phyloP scores from a whole-genome alignment of 2,797 vertebrate genomes.

The Ataeniobius toweri region DNA sequence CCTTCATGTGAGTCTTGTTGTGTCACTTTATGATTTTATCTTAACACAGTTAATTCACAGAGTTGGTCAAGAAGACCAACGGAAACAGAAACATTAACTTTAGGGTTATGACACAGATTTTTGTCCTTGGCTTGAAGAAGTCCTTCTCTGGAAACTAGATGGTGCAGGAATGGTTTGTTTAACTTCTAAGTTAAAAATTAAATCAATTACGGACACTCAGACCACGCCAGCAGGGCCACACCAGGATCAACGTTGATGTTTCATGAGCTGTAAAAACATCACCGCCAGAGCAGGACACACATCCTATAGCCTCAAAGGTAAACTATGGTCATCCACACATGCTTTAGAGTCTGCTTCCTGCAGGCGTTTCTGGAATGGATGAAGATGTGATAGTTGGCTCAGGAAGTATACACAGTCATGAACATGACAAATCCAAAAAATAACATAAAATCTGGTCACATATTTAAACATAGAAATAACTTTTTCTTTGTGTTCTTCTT shows the following conservation, averaged over 20 bases:
- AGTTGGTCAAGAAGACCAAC: not conserved
- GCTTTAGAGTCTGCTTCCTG: slow-evolving; percentile 32
- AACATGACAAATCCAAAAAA: slow-evolving; percentile 69
- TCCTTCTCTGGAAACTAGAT: not conserved
- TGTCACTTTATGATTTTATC: slow-evolving; percentile 6
- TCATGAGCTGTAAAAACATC: slow-evolving; percentile 64
- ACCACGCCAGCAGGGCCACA: slow-evolving; percentile 59
- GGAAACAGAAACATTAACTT: not conserved
- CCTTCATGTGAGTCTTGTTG: not conserved
- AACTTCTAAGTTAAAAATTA: slow-evolving; percentile 40
- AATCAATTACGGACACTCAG: slow-evolving; percentile 47
- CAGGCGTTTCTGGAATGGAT: slow-evolving; percentile 31
- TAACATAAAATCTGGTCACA: slow-evolving; percentile 61
- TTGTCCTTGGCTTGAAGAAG: not conserved
- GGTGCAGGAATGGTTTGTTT: slow-evolving; percentile 15
- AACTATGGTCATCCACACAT: slow-evolving; percentile 51
- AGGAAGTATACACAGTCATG: slow-evolving; percentile 65
- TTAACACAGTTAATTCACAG: not conserved
- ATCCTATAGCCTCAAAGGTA: slow-evolving; percentile 58
- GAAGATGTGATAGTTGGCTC: slow-evolving; percentile 75
- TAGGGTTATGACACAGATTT: not conserved
- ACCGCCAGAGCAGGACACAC: slow-evolving; percentile 48
- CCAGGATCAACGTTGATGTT: slow-evolving; percentile 66
- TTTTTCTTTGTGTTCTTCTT: slow-evolving; percentile 59
- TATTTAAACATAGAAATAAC: slow-evolving; percentile 50